Evolutionary conservation across 2,888 invertebrate species (phyloP).

Genomic region (Eilema depressum): DNA sequence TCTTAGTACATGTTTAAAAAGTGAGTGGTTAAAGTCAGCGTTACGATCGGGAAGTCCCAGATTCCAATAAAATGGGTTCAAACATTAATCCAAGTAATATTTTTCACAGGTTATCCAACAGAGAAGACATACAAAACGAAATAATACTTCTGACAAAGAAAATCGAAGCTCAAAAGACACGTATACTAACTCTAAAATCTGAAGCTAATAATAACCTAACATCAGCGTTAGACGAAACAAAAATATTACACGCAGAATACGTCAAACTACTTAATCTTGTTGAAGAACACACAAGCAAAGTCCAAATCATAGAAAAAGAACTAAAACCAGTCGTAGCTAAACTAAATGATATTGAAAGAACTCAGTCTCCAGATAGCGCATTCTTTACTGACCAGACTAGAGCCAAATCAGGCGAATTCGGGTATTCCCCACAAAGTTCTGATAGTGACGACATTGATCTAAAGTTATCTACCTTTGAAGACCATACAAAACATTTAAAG

Average conservation of each 20-base stretch:
- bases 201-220: conserved; percentile 89
- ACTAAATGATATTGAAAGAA: conserved; percentile 78
- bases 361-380: conserved; percentile 81
- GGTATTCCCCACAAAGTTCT: conserved; percentile 81
- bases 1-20: too few relatives aligned
- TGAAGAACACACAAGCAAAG: conserved; percentile 89
- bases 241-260: conserved; percentile 89
- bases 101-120: conserved; percentile 89
- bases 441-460: conserved; percentile 81
- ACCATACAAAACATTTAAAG: conserved; percentile 76
- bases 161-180: conserved; percentile 89
- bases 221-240: conserved; percentile 90
- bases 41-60: too few relatives aligned
- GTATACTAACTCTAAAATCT: conserved; percentile 89
- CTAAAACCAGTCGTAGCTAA: conserved; percentile 83
- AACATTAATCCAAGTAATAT: neutral
- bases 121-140: conserved; percentile 94
- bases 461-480: conserved; percentile 73
- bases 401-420: conserved; percentile 81
- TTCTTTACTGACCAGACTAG: conserved; percentile 87
- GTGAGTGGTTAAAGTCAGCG: too few relatives aligned
- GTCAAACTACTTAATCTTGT: conserved; percentile 83
- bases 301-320: conserved; percentile 89
- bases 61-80: neutral
- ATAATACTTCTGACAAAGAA: conserved; percentile 88